These are phyloP conservation scores for Prunella himalayana DNA, from an alignment of 2,113 vertebrate genomes.

Conservation along the genomic window DNA sequence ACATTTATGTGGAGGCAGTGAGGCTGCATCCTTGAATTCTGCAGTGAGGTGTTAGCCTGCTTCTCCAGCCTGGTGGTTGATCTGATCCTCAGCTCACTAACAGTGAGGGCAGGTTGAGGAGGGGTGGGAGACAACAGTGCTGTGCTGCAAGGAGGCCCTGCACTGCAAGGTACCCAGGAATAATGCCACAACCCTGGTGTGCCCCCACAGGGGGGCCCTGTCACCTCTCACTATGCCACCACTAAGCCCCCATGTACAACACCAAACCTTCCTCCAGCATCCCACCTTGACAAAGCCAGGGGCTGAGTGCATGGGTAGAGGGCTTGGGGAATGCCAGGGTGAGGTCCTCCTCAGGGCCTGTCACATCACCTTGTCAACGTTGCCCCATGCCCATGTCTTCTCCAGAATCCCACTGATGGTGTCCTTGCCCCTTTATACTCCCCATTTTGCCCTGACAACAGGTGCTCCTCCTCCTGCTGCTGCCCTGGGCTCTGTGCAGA, in stretches of 20 bases:
- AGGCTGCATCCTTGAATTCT: neutral
- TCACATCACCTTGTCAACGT: neutral
- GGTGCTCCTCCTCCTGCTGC: slow-evolving; percentile 6
- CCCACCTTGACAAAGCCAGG: rapidly evolving
- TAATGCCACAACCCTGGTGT: neutral
- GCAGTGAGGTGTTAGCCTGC: neutral
- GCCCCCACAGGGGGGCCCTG: no score
- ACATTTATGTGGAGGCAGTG: neutral
- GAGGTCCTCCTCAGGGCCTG: rapidly evolving
- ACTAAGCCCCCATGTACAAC: neutral
- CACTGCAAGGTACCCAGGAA: neutral
- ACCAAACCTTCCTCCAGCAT: neutral
- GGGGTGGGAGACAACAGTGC: neutral
- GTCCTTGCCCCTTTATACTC: neutral
- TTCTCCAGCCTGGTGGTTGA: neutral
- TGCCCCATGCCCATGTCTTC: neutral
- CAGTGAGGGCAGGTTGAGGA: neutral
- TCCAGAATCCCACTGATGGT: neutral
- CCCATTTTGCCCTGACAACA: slow-evolving; percentile 59
- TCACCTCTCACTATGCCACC: neutral
- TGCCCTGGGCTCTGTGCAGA: neutral
- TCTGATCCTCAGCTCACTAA: neutral
- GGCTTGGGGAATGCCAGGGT: neutral
- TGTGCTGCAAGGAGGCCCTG: neutral
- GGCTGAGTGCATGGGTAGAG: neutral